Evolutionary conservation across 1,140 invertebrate genomes (phyloP).

Genomic region (Pemphigus obesinymphae): DNA sequence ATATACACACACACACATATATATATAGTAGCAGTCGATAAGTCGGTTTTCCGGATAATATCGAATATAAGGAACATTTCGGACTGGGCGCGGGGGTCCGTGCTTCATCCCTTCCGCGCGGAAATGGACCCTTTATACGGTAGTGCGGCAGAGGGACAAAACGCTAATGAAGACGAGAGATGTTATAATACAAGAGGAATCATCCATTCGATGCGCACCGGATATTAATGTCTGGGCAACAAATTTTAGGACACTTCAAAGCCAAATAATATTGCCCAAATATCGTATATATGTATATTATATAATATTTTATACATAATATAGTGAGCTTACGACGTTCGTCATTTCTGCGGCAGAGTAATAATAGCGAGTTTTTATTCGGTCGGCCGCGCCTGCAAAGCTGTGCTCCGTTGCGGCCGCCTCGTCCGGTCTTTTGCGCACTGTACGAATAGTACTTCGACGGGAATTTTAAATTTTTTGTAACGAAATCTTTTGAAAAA

Average conservation of each 20-base stretch:
- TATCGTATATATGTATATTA: too few species aligned
- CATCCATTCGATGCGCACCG: neutral
- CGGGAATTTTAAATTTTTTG: too few species aligned
- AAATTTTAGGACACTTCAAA: conserved; percentile 26
- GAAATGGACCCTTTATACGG: neutral
- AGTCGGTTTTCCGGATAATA: conserved; percentile 10
- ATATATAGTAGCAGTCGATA: neutral
- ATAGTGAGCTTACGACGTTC: too few species aligned
- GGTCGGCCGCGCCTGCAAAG: neutral
- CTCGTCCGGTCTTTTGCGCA: too few species aligned
- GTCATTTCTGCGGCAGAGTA: neutral
- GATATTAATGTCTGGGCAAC: conserved; percentile 32
- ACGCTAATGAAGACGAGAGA: conserved; percentile 20
- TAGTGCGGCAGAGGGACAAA: neutral
- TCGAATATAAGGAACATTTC: neutral
- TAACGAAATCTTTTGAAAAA: too few species aligned
- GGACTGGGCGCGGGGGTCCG: neutral
- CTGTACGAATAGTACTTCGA: too few species aligned
- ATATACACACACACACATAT: too few species aligned
- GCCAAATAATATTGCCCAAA: neutral
- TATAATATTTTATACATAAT: too few species aligned
- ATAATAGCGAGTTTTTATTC: neutral
- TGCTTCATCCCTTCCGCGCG: neutral
- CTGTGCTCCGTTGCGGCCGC: too few species aligned
- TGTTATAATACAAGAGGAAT: neutral